Evolutionary conservation across 2,888 invertebrate species (phyloP).

Genomic region (Taphrorychus bicolor): DNA sequence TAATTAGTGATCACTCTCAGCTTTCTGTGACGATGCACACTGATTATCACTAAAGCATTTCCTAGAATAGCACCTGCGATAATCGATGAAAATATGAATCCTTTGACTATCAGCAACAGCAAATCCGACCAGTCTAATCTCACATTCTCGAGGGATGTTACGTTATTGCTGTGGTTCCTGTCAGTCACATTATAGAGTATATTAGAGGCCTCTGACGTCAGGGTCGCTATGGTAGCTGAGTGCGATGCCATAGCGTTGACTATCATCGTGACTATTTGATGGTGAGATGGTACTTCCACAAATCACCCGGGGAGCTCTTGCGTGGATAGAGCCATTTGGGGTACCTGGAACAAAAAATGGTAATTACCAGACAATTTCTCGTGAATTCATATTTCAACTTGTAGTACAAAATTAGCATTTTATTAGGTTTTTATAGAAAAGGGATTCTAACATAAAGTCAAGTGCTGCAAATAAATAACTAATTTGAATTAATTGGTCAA

Average conservation of each 20-base stretch:
- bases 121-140: slow-evolving; percentile 64
- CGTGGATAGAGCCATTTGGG: slow-evolving; percentile 9
- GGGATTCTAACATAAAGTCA: too few relatives aligned
- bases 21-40: slow-evolving; percentile 81
- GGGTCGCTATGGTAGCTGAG: slow-evolving; percentile 52
- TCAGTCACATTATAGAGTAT: slow-evolving; percentile 49
- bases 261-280: slow-evolving; percentile 55
- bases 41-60: slow-evolving; percentile 89
- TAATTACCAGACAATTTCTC: too few relatives aligned
- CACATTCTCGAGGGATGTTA: slow-evolving; percentile 54
- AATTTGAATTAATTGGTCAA: too few relatives aligned
- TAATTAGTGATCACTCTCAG: slow-evolving; percentile 91
- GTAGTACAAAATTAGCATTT: too few relatives aligned
- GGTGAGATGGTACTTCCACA: slow-evolving; percentile 18
- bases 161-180: slow-evolving; percentile 53
- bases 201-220: slow-evolving; percentile 49
- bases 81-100: slow-evolving; percentile 82
- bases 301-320: not conserved
- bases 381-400: too few relatives aligned
- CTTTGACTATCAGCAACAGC: slow-evolving; percentile 72
- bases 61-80: slow-evolving; percentile 90
- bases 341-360: slow-evolving; percentile 20
- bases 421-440: too few relatives aligned
- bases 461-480: too few relatives aligned
- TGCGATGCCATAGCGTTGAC: slow-evolving; percentile 59